A percentile compares a stretch with the other conserved stretches of the same genome.
Evolutionary conservation across 2,888 invertebrate genomes (phyloP).

Genomic region (Nomada lathburiana): DNA sequence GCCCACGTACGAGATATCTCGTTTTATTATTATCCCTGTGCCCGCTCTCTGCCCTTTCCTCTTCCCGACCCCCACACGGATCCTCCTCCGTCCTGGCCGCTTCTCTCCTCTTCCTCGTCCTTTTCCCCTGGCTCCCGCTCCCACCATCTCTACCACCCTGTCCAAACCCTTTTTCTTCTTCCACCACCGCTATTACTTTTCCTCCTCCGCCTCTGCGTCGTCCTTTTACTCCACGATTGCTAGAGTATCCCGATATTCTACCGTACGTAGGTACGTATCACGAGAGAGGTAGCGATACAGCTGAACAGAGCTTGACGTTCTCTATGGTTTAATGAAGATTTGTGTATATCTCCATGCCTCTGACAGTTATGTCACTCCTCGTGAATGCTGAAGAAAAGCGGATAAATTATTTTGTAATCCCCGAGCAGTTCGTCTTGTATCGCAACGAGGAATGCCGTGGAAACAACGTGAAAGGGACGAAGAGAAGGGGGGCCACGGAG

Average conservation of each 20-base stretch:
- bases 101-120: neutral
- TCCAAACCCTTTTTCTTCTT: slow-evolving; percentile 30
- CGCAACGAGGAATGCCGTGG: too few species aligned
- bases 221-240: slow-evolving; percentile 37
- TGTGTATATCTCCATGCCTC: too few species aligned
- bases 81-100: neutral
- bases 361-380: too few species aligned
- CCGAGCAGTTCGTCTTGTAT: too few species aligned
- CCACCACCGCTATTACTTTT: slow-evolving; percentile 45
- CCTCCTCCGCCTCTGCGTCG: slow-evolving; percentile 14
- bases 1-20: slow-evolving; percentile 83
- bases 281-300: neutral
- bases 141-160: neutral
- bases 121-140: slow-evolving; percentile 4
- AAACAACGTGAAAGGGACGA: neutral
- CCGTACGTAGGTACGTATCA: slow-evolving; percentile 18
- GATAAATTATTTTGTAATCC: too few species aligned
- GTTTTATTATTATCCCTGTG: slow-evolving; percentile 82
- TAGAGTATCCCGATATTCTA: slow-evolving; percentile 40
- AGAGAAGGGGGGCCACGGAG: too few species aligned
- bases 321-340: neutral
- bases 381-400: too few species aligned
- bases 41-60: slow-evolving; percentile 57
- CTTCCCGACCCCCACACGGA: slow-evolving; percentile 9
- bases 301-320: neutral